Base-by-base conservation (phyloP, 2,888 invertebrate species). In the Trissoscelio sp. region DNA sequence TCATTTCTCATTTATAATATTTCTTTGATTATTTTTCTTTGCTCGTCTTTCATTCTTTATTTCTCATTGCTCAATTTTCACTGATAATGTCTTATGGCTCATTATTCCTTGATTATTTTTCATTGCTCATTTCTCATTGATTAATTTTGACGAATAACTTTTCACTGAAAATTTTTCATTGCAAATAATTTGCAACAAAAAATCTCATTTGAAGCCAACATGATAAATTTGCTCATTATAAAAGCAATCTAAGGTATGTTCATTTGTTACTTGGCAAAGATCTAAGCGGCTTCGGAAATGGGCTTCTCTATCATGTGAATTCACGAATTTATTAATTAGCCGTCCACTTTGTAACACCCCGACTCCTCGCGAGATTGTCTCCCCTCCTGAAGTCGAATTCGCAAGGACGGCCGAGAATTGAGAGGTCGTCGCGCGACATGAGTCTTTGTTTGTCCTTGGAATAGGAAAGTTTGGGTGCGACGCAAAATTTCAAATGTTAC, bases 361-460 rank as follows among this genome's bases (percentile, higher is more conserved):
- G n/a, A 12, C 22, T 12, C 37, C 16, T 12, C 22, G 11, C 22
- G 1, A 1, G 12, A n/a, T 5, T 57, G 1, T 31, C 12, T 16
- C 31, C 34, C 14, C 37, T n/a, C 34, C 48, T 31, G 3, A n/a
- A 11, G 39, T 9, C 51, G 39, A 20, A 31, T 3, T 18, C 42
- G 55, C 78, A 58, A 51, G 74, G 79, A 79, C 58, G 60, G 53
- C 31, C 62, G 11, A 70, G 67, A 81, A 48, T 66, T 72, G 67
- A 77, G 67, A 77, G 83, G 64, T 84, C 80, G 70, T 55, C 24
- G 78, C 78, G 60, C 48, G 84, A 79, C 83, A 81, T 83, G 80
- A 83, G 66, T 74, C 62, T 74, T 78, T 81, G 78, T 42, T 20
- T 69, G 85, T 16, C 86, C 86, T 86, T 86, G 85, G 44, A 55